These are phyloP conservation scores for Apteryx owenii DNA, from an alignment of 2,113 vertebrate genomes.

Conservation along the genomic window DNA sequence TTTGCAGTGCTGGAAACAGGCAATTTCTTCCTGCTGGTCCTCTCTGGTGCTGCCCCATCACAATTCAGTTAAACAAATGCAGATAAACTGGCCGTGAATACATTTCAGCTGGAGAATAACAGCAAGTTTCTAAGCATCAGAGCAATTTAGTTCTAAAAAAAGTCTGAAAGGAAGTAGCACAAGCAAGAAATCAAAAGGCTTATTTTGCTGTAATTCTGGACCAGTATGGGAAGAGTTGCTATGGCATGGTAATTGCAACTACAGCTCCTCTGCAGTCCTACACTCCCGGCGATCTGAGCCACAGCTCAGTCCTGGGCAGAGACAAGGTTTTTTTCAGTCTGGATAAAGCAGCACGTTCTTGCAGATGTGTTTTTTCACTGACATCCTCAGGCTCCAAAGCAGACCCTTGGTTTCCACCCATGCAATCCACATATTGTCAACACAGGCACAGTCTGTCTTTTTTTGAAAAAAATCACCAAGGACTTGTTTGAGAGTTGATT, in stretches of 20 bases:
- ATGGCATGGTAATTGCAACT: neutral
- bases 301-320: fast-evolving
- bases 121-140: neutral
- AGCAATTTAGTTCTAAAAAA: neutral
- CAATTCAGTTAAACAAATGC: neutral
- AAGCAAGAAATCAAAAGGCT: neutral
- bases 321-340: neutral
- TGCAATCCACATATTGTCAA: neutral
- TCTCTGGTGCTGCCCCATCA: fast-evolving
- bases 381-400: neutral
- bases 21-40: neutral
- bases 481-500: fast-evolving
- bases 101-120: neutral
- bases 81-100: neutral
- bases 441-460: no score
- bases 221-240: neutral
- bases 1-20: neutral
- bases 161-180: neutral
- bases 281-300: fast-evolving
- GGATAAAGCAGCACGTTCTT: neutral
- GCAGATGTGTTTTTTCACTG: fast-evolving
- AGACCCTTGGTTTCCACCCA: fast-evolving
- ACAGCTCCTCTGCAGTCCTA: neutral
- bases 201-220: neutral
- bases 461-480: neutral